Conservation (phyloP, 2,797 vertebrate species). For the Eulemur rubriventer region DNA sequence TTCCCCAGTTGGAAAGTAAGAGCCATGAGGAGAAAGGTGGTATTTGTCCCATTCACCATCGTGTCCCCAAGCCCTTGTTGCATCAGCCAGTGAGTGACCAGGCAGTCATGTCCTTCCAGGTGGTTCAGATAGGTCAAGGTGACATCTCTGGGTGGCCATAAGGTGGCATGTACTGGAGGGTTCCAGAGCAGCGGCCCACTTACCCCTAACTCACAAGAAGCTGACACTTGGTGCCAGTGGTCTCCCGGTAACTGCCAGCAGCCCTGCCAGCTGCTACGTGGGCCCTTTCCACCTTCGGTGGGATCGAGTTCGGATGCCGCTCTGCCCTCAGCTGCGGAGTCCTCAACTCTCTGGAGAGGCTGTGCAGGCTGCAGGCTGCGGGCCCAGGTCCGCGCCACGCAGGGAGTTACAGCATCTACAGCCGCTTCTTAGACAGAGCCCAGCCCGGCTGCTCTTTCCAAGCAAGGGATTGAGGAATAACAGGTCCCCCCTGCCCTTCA, state of each 20-base stretch:
- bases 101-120: neutral
- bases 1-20: neutral
- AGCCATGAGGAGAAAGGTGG: neutral
- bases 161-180: conserved; percentile 28
- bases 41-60: too few species aligned
- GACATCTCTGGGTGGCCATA: neutral
- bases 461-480: neutral
- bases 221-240: neutral
- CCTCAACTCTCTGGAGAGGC: neutral
- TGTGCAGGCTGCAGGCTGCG: neutral
- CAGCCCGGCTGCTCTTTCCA: neutral
- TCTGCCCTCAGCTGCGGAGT: neutral
- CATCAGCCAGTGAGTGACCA: neutral
- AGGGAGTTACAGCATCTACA: neutral
- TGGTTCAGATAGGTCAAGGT: neutral
- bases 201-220: neutral
- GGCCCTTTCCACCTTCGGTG: neutral
- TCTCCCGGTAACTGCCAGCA: neutral
- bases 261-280: neutral
- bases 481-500: neutral
- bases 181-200: neutral
- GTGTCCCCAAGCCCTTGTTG: neutral
- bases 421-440: neutral
- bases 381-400: rapidly evolving
- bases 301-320: rapidly evolving